Conservation (phyloP, 1,140 invertebrate species). For the Pseudoatta argentina region DNA sequence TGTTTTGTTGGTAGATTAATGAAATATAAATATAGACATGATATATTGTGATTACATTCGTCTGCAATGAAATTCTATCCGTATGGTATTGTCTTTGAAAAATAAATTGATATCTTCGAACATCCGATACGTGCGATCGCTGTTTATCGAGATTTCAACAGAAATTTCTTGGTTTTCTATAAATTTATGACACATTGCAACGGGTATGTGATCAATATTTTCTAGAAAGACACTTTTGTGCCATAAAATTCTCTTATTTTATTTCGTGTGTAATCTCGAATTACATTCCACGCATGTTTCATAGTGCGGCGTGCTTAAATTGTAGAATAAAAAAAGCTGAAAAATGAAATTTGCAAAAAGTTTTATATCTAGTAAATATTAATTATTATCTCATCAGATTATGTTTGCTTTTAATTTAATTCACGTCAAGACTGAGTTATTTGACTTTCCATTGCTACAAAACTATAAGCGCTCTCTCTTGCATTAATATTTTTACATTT, state of each 20-base stretch:
- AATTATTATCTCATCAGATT: slow-evolving; percentile 39
- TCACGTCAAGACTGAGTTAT: slow-evolving; percentile 18
- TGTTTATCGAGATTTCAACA: slow-evolving; percentile 28
- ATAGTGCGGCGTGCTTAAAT: not conserved
- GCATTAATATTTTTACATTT: slow-evolving; percentile 49
- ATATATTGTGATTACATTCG: not conserved
- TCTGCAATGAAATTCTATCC: not conserved
- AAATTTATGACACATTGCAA: not conserved
- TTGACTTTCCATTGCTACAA: slow-evolving; percentile 31
- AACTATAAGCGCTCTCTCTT: not conserved
- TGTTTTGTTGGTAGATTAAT: slow-evolving; percentile 12
- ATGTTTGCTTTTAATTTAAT: slow-evolving; percentile 45
- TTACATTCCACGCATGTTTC: not conserved
- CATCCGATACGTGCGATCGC: not conserved
- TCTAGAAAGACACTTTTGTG: not conserved
- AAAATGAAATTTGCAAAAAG: not conserved
- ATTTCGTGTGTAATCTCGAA: not conserved
- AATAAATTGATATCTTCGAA: slow-evolving; percentile 5
- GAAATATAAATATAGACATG: not conserved
- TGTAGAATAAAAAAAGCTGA: not conserved
- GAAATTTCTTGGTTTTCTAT: not conserved
- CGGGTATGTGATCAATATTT: slow-evolving; percentile 2
- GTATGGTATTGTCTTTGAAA: not conserved
- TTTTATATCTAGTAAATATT: slow-evolving; percentile 23
- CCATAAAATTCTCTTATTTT: slow-evolving; percentile 11